Percentiles rank a stretch among this genome's conserved stretches.
These are phyloP conservation scores for Peromyscus aztecus DNA, from an alignment of 2,797 vertebrate genomes.

Conservation along the genomic window DNA sequence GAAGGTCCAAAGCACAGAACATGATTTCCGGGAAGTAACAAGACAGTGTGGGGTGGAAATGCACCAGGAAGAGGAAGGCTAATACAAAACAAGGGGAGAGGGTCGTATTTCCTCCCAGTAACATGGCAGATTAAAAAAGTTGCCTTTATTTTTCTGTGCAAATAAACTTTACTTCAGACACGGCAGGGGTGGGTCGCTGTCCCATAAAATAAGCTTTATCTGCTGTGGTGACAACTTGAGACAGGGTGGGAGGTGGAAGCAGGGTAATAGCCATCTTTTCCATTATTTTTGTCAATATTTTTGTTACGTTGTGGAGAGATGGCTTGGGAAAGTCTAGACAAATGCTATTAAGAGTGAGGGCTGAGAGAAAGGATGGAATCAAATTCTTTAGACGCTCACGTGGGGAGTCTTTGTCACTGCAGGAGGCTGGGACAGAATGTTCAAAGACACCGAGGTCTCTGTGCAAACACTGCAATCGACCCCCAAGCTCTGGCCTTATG, in stretches of 20 bases:
- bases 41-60: conserved; percentile 76
- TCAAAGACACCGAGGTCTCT: neutral
- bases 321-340: conserved; percentile 68
- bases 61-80: conserved; percentile 78
- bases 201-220: conserved; percentile 79
- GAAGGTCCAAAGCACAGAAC: conserved; percentile 82
- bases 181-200: conserved; percentile 68
- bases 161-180: conserved; percentile 86
- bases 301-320: conserved; percentile 66
- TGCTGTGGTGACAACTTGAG: conserved; percentile 65
- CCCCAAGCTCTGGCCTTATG: neutral
- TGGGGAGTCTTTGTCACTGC: conserved; percentile 47
- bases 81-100: conserved; percentile 81
- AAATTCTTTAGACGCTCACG: conserved; percentile 34
- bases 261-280: conserved; percentile 73
- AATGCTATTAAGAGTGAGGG: conserved; percentile 73
- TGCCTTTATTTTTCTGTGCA: conserved; percentile 86
- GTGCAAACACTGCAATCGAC: neutral
- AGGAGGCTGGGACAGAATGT: neutral
- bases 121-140: conserved; percentile 86
- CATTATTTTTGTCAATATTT: conserved; percentile 73
- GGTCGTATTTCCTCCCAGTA: conserved; percentile 86
- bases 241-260: conserved; percentile 40
- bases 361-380: conserved; percentile 71
- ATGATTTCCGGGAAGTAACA: conserved; percentile 75